Evolutionary conservation across 1,140 invertebrate genomes (phyloP).

Genomic region (Lepidurus packardi): DNA sequence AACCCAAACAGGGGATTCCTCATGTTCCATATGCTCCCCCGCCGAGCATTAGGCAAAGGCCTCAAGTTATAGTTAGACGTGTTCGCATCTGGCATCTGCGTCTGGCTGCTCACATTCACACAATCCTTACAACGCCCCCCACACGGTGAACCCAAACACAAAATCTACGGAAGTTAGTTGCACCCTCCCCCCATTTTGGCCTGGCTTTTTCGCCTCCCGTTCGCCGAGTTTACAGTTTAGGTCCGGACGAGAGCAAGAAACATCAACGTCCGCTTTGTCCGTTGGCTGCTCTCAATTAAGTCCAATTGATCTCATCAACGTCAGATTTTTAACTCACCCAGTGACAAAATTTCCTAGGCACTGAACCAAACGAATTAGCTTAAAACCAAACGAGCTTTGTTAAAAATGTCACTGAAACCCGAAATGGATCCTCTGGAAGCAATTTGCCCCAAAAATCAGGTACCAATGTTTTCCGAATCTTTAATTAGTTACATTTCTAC

Average conservation of each 20-base stretch:
- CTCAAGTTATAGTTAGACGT: constrained; percentile 17
- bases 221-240: constrained; percentile 1
- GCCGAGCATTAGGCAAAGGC: constrained; percentile 14
- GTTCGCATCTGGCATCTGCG: constrained; percentile 16
- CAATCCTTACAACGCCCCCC: constrained; percentile 20
- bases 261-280: neutral
- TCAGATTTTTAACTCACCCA: neutral
- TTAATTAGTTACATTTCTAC: too few relatives aligned
- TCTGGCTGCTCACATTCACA: constrained; percentile 15
- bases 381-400: too few relatives aligned
- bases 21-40: constrained; percentile 20
- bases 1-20: constrained; percentile 6
- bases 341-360: neutral
- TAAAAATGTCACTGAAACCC: neutral
- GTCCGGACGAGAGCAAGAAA: neutral
- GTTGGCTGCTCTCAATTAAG: constrained; percentile 13
- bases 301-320: constrained; percentile 15
- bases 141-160: constrained; percentile 14
- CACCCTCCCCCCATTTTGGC: neutral
- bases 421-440: neutral
- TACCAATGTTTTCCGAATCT: neutral
- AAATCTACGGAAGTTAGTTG: neutral
- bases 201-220: neutral
- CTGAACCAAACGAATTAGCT: neutral
- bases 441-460: constrained; percentile 1